phyloP scores from a whole-genome alignment of 2,113 vertebrate genomes.

The Mungos mungo region DNA sequence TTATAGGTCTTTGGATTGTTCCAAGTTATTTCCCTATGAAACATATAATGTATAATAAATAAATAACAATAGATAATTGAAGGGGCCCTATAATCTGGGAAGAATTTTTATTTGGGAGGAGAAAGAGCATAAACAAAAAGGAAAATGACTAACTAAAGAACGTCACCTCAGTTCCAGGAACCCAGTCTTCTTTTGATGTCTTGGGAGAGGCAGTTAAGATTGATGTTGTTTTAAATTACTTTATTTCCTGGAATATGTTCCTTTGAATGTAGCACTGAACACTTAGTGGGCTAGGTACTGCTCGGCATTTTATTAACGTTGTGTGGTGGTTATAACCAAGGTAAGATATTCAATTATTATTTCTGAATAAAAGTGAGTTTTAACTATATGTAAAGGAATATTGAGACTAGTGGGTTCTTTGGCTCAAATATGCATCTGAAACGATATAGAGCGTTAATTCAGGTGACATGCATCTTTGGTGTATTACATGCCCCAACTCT shows the following conservation, averaged over 20 bases:
- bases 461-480: background rate
- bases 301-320: background rate
- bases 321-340: background rate
- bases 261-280: background rate
- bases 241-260: background rate
- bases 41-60: background rate
- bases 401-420: background rate
- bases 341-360: background rate
- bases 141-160: background rate
- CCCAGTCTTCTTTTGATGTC: background rate
- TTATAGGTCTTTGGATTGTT: background rate
- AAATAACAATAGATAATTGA: background rate
- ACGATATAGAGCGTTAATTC: background rate
- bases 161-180: background rate
- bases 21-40: background rate
- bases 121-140: background rate
- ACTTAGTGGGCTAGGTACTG: background rate
- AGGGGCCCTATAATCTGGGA: background rate
- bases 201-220: background rate
- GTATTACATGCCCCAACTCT: background rate
- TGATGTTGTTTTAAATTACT: background rate
- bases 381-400: background rate
- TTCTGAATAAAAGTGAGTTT: background rate
- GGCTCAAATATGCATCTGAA: background rate
- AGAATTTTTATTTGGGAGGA: background rate